A percentile compares a stretch with the other conserved stretches of the same genome.
These are phyloP conservation scores for Zoanthus solanderi DNA, from an alignment of 92 coral and sea anemone species.

Conservation along the genomic window DNA sequence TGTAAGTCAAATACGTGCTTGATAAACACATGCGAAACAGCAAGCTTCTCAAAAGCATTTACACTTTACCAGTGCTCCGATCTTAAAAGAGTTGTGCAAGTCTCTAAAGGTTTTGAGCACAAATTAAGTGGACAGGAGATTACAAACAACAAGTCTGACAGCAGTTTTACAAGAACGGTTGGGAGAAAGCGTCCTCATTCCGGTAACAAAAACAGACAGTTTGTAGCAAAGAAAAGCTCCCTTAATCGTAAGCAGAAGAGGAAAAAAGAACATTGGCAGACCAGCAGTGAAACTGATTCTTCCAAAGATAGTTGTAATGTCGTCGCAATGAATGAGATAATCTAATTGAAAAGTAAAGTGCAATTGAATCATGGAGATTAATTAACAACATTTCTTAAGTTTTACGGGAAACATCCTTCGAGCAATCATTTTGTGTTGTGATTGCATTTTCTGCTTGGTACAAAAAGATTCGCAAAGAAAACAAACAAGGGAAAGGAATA, in stretches of 20 bases:
- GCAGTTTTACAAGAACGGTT: not conserved
- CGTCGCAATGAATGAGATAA: not conserved
- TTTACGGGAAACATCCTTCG: not conserved
- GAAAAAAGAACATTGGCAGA: not conserved
- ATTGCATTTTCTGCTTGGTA: not conserved
- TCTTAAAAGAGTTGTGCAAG: not conserved
- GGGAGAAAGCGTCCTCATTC: not conserved
- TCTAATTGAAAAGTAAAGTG: not conserved
- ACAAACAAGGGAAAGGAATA: not conserved
- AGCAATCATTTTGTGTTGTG: not conserved
- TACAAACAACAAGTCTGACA: not conserved
- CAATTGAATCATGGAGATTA: not conserved
- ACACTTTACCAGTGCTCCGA: not conserved
- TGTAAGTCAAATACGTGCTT: not conserved
- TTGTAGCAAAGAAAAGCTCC: not conserved
- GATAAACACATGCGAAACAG: not conserved
- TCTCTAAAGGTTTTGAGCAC: not conserved
- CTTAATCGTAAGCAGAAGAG: not conserved
- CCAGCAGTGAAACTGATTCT: not conserved
- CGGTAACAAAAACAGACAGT: not conserved
- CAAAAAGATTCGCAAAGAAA: not conserved
- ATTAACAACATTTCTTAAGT: constrained; percentile 15
- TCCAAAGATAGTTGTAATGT: too few species aligned
- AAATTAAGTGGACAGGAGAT: not conserved
- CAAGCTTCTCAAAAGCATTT: not conserved